Base-by-base conservation (phyloP, 2,113 vertebrate genomes). In the Andinoacara biseriatus region DNA sequence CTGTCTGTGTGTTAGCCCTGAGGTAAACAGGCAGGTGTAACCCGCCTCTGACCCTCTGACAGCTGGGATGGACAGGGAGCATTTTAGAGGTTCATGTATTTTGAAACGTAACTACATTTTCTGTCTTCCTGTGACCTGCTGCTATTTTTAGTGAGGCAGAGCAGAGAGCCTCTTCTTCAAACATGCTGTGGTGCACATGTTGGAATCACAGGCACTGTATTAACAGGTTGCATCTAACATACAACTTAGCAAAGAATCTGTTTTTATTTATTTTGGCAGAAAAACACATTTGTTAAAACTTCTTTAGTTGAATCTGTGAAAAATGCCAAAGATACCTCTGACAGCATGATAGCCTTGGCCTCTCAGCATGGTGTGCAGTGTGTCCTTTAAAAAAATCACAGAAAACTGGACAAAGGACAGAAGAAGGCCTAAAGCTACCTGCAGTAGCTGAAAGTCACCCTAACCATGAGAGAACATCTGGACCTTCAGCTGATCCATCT, bases 191-290 rank as follows among this genome's bases (percentile, higher is more conserved):
- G 22, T 26, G 17, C 38, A 18, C 17, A 26, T 67, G 62, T 43
- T 43, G 13, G 62, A 46, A 26, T 46, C 38, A 67, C 43, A 0
- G 43, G 0, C n/a, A 26, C 24, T 0, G 4, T 63, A 35, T 15
- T 33, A 33, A 33, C 5, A 31, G 31, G 31, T 31, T 5, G 31
- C 31, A 5, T 31, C 5, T 2, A 40, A 40, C 20, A 24, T 65
- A 2, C 35, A 43, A 40, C 40, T 43, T 43, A 7, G 40, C 2
- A 40, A 24, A 63, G 0, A 63, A 63, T 2, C 7, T 2, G 31
- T 33, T 33, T 33, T 7, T 33, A 33, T 63, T 62, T 33, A 35
- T 38, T 62, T 22, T 62, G n/a, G 60, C 20, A 62, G 33, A 33
- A 0, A 14, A 62, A 62, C 60, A 38, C 20, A 13, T 61, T 40